A percentile compares a stretch with the other conserved stretches of the same genome.
Conservation (phyloP, 2,797 vertebrate species). For the Silurus aristotelis region DNA sequence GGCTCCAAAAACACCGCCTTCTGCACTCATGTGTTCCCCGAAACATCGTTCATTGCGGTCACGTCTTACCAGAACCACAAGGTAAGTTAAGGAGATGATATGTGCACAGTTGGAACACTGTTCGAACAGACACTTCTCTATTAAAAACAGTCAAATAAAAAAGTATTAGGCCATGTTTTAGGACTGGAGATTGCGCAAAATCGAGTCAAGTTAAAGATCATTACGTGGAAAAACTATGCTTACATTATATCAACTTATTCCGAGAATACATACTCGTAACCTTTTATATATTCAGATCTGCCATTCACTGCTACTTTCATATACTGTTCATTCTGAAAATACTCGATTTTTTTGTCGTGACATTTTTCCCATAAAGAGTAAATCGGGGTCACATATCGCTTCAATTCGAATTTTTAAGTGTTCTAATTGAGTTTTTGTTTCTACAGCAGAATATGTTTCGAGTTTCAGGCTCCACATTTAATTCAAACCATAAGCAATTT, state of each 20-base stretch:
- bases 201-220: neutral
- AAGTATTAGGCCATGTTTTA: neutral
- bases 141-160: neutral
- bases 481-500: neutral
- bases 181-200: neutral
- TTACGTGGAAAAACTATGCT: neutral
- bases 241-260: neutral
- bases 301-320: neutral
- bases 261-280: neutral
- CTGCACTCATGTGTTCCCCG: slow-evolving; percentile 95
- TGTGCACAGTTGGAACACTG: neutral
- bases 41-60: slow-evolving; percentile 95
- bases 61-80: slow-evolving; percentile 99
- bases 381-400: neutral
- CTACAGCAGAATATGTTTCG: neutral
- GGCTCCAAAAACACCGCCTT: slow-evolving; percentile 98
- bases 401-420: neutral
- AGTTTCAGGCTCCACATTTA: neutral
- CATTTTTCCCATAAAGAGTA: neutral
- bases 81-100: slow-evolving; percentile 69
- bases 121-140: neutral
- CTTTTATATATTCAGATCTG: neutral
- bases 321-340: neutral
- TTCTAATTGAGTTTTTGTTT: neutral
- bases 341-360: neutral